Evolutionary conservation across 2,113 vertebrate species (phyloP).

Genomic region (Eclectus roratus): DNA sequence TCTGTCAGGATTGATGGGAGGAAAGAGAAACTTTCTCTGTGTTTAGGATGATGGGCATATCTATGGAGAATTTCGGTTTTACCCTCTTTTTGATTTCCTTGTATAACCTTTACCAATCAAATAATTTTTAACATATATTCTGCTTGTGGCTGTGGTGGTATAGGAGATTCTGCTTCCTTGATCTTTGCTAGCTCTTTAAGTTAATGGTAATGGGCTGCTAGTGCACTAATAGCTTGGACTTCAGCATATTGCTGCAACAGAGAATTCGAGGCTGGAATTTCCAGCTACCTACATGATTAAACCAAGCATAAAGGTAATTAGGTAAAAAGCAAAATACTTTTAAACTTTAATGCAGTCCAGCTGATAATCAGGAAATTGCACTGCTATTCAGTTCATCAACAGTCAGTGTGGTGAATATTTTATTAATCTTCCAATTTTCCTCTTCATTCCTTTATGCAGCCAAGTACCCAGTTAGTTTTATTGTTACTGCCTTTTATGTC

Average conservation of each 20-base stretch:
- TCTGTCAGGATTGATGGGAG: background rate
- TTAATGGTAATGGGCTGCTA: background rate
- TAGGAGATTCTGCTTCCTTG: background rate
- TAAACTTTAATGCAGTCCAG: conserved; percentile 26
- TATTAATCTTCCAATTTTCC: conserved; percentile 55
- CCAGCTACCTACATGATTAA: conserved; percentile 4
- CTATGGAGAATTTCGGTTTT: background rate
- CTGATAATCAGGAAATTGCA: conserved; percentile 2
- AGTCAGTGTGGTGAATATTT: conserved; percentile 30
- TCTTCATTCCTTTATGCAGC: conserved; percentile 20
- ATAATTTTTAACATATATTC: background rate
- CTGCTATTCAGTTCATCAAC: conserved; percentile 44
- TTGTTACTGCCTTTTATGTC: background rate
- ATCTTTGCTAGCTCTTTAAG: background rate
- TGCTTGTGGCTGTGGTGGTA: background rate
- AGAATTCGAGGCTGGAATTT: background rate
- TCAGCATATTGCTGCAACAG: background rate
- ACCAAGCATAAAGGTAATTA: conserved; percentile 32
- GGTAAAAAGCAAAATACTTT: conserved; percentile 1
- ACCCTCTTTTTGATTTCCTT: background rate
- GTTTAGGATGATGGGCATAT: background rate
- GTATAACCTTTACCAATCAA: background rate
- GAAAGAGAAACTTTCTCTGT: background rate
- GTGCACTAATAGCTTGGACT: background rate
- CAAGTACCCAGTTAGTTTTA: conserved; percentile 14